Evolutionary conservation across 2,113 vertebrate species (phyloP).

Genomic region (Trematocara zebra): DNA sequence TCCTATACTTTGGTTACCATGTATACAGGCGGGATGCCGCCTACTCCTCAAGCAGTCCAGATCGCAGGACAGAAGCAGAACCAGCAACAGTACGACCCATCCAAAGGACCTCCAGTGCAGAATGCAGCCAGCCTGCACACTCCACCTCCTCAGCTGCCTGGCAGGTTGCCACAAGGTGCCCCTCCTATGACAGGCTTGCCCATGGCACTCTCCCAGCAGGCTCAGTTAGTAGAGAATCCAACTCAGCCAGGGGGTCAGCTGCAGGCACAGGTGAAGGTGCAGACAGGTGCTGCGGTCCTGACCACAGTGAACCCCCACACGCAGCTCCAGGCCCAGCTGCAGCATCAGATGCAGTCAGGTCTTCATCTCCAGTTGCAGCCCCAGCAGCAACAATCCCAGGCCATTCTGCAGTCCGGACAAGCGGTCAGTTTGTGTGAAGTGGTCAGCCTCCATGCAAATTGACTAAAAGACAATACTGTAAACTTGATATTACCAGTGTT

Average conservation of each 20-base stretch:
- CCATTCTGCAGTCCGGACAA: constrained; percentile 71
- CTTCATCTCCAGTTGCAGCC: constrained; percentile 79
- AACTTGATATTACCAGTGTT: neutral
- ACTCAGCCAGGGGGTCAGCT: constrained; percentile 61
- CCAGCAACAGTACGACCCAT: constrained; percentile 84
- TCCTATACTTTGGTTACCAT: constrained; percentile 50
- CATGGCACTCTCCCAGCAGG: constrained; percentile 76
- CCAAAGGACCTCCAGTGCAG: constrained; percentile 87
- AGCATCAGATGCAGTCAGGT: constrained; percentile 77
- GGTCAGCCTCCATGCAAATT: neutral
- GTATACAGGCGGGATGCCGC: constrained; percentile 79
- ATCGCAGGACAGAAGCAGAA: constrained; percentile 80
- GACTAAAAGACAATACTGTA: neutral
- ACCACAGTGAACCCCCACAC: constrained; percentile 70
- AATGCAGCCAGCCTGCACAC: constrained; percentile 80
- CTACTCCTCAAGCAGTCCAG: constrained; percentile 74
- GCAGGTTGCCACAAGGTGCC: constrained; percentile 69
- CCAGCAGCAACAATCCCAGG: constrained; percentile 66
- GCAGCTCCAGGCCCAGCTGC: constrained; percentile 77
- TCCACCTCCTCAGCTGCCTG: constrained; percentile 80
- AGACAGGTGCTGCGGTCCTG: constrained; percentile 63
- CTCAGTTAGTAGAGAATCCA: constrained; percentile 72
- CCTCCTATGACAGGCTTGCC: constrained; percentile 77
- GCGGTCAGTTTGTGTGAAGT: constrained; percentile 59
- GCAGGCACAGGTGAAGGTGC: constrained; percentile 80